Base-by-base conservation (phyloP, 2,888 invertebrate species). In the Chymomyza fuscimana region DNA sequence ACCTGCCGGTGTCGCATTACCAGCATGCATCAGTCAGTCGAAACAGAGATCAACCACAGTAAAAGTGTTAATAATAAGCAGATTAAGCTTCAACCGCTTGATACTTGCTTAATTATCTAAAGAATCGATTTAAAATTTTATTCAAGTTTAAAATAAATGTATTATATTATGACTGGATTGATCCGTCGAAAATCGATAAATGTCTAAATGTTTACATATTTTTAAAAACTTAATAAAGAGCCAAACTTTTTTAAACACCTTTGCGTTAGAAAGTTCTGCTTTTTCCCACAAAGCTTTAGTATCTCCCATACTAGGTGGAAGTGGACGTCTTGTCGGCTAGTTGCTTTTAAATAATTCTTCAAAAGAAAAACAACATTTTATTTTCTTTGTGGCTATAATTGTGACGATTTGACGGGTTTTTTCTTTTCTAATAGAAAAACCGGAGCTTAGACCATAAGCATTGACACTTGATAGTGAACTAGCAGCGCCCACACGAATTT, bases 181-280 rank as follows among this genome's bases (percentile, higher is more conserved):
- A 32, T 32, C 32, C 32, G 9, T 32, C 7, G 32, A 15, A 12
- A 46, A 12, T 46, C 51, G 65, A 86, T 86, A 87, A 86, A 88
- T 81, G 87, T 88, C 87, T 40, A 82, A 87, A 88, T 87, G 87
- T 88, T 88, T 86, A 81, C 73, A 83, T 80, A 46, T 12, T 51
- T 61, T 10, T 12, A 10, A 50, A 40, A 50, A 50, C 16, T 36
- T 25, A 22, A 50, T 12, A 61, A 36, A 46, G 40, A 46, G 51
- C 19, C 25, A 22, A 10, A 10, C 6, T 12, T 10, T 10, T 46
- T 46, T 2, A 46, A 46, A 10, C 40, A 10, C 0, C 40, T 46
- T 12, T 46, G 5, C 32, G 9, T 7, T 32, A 32, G 32, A 32
- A 32, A 32, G 40, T 12, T 12, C 40, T 46, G 40, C 40, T 10